Conservation (phyloP, 2,113 vertebrate species). For the Parus major region DNA sequence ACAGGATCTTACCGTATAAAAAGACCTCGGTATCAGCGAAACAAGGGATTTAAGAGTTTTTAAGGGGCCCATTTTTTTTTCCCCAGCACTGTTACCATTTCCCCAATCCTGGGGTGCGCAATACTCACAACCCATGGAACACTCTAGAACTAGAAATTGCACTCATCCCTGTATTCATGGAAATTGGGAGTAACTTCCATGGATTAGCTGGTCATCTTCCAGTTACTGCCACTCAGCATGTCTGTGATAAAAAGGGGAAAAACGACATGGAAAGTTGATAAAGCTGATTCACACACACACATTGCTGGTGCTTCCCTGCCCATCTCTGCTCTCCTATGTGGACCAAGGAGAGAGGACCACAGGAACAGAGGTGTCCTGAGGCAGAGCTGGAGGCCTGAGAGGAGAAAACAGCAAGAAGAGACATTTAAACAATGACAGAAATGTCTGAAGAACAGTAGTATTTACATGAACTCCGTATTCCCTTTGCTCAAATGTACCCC, state of each 20-base stretch:
- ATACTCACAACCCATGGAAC: neutral
- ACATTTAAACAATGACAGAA: neutral
- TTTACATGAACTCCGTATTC: neutral
- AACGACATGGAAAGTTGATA: neutral
- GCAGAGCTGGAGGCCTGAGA: neutral
- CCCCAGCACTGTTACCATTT: neutral
- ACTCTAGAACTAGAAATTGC: neutral
- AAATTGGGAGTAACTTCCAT: neutral
- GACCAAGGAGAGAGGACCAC: neutral
- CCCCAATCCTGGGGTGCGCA: neutral
- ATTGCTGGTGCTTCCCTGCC: neutral
- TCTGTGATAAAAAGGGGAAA: neutral
- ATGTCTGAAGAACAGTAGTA: neutral
- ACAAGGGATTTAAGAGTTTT: neutral
- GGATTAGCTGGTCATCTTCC: neutral
- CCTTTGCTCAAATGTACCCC: neutral
- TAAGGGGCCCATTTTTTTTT: neutral
- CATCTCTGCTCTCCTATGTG: rapidly evolving
- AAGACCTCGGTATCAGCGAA: neutral
- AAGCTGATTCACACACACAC: neutral
- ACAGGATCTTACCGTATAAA: neutral
- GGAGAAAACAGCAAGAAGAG: neutral
- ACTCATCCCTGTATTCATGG: neutral
- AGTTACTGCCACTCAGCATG: neutral
- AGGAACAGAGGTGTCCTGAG: neutral